Conservation (phyloP, 2,888 invertebrate species). For the Nymphalis c-album region DNA sequence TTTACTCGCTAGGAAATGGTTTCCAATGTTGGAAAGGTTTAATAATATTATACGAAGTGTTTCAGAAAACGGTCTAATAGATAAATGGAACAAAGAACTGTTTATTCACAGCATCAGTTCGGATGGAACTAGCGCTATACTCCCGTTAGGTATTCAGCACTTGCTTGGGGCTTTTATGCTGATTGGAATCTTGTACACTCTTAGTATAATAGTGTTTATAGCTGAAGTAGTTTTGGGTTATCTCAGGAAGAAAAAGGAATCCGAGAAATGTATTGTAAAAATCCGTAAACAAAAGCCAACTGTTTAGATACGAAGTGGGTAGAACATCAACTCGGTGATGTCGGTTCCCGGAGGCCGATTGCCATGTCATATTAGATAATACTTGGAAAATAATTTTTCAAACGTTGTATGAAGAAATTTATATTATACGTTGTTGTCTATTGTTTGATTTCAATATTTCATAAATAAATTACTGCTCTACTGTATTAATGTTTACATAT, state of each 20-base stretch:
- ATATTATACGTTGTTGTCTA: too few species aligned
- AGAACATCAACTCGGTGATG: too few species aligned
- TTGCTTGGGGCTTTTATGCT: conserved; percentile 75
- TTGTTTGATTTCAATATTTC: too few species aligned
- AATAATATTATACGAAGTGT: conserved; percentile 74
- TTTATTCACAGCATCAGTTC: conserved; percentile 55
- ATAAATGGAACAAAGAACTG: conserved; percentile 75
- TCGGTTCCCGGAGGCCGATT: too few species aligned
- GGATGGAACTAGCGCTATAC: conserved; percentile 59
- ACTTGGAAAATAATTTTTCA: too few species aligned
- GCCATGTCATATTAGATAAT: too few species aligned
- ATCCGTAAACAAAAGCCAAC: not conserved
- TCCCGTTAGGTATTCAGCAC: conserved; percentile 67
- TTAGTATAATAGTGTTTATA: conserved; percentile 63
- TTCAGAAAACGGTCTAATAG: conserved; percentile 74
- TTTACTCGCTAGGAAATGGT: conserved; percentile 71
- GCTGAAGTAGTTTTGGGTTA: conserved; percentile 51
- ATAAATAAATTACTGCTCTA: too few species aligned
- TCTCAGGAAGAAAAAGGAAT: not conserved
- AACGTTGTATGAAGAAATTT: too few species aligned
- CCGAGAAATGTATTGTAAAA: not conserved
- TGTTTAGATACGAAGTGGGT: too few species aligned
- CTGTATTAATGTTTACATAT: too few species aligned
- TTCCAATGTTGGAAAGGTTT: conserved; percentile 69
- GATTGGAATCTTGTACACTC: conserved; percentile 67